Evolutionary conservation across 2,113 vertebrate genomes (phyloP).

Genomic region (Periophthalmus modestus): DNA sequence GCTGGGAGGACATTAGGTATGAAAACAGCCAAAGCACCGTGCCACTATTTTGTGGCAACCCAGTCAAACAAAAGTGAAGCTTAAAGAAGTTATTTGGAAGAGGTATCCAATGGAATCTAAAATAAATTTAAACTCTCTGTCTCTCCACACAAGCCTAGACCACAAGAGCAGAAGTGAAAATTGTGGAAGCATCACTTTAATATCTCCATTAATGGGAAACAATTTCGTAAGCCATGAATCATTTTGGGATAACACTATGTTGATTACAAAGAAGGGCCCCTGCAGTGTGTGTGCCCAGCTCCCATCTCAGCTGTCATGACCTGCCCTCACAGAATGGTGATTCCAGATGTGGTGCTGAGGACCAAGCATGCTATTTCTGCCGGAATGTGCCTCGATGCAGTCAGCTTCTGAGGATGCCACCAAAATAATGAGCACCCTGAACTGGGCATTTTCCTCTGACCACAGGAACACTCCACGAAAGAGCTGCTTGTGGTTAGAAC

Average conservation of each 20-base stretch:
- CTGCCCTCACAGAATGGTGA: slow-evolving; percentile 72
- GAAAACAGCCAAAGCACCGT: no score
- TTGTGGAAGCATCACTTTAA: slow-evolving; percentile 12
- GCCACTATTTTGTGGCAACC: no score
- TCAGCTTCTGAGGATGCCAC: slow-evolving; percentile 54
- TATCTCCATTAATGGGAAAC: neutral
- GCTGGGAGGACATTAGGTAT: neutral
- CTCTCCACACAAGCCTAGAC: neutral
- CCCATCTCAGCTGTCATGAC: slow-evolving; percentile 54
- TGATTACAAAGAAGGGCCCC: neutral
- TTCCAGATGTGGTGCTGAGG: slow-evolving; percentile 74
- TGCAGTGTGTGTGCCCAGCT: slow-evolving; percentile 40
- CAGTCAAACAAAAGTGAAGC: neutral
- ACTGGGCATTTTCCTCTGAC: slow-evolving; percentile 11
- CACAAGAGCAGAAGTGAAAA: slow-evolving; percentile 28
- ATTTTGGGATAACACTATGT: slow-evolving; percentile 17
- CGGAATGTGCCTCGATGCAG: slow-evolving; percentile 49
- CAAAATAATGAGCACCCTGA: slow-evolving; percentile 24
- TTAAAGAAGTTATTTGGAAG: neutral
- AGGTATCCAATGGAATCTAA: no score
- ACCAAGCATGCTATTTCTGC: slow-evolving; percentile 69
- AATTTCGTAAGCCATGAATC: neutral
- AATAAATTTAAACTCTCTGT: neutral
- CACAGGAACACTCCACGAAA: slow-evolving; percentile 46
- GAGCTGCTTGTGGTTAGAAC: slow-evolving; percentile 38